These are phyloP conservation scores for Gymnocheta viridis DNA, from an alignment of 2,888 invertebrate species.

Conservation along the genomic window DNA sequence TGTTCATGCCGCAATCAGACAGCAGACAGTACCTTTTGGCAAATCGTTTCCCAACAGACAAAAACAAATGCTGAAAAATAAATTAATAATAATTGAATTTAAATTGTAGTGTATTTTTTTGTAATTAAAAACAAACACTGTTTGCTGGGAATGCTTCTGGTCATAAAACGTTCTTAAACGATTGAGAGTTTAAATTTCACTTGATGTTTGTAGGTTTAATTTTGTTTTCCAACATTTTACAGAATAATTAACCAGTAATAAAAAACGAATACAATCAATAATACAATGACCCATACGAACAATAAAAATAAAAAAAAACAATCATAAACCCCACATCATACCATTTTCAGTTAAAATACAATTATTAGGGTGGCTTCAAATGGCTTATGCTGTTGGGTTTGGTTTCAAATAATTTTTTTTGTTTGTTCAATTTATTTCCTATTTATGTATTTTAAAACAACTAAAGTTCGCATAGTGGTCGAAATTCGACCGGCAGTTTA, in stretches of 20 bases:
- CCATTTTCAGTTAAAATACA: background rate
- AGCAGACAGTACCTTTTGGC: background rate
- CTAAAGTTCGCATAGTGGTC: no score
- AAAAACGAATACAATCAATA: conserved; percentile 74
- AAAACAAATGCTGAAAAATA: background rate
- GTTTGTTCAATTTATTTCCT: no score
- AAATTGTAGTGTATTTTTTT: background rate
- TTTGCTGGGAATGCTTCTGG: background rate
- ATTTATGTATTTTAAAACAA: no score
- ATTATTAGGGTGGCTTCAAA: background rate
- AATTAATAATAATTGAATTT: background rate
- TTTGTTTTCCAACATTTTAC: background rate
- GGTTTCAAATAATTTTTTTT: no score
- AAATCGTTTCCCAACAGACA: background rate
- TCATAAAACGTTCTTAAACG: background rate
- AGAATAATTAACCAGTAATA: conserved; percentile 40
- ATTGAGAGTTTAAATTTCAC: background rate
- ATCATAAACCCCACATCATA: background rate
- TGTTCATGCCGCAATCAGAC: background rate
- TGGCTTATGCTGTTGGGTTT: no score
- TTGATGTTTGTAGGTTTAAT: background rate
- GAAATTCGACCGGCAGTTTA: no score
- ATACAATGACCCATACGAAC: conserved; percentile 74
- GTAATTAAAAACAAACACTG: background rate
- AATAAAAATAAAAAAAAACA: background rate